A percentile compares a stretch with the other conserved stretches of the same genome.
phyloP scores from a whole-genome alignment of 2,797 vertebrate species.

The Acrocephalus scirpaceus region DNA sequence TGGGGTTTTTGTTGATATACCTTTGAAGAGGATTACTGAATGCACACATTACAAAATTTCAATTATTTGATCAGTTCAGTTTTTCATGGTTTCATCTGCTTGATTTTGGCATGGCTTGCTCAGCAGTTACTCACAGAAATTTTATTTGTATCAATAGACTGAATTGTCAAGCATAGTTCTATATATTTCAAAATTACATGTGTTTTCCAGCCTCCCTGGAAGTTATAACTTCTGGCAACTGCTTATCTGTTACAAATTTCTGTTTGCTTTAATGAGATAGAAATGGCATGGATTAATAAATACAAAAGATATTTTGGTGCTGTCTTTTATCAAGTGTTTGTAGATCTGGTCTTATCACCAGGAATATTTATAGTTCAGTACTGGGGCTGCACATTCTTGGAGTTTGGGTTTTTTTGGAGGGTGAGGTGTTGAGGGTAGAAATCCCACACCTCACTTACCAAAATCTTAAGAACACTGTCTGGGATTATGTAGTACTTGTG shows the following conservation, averaged over 20 bases:
- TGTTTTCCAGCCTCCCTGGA: not conserved
- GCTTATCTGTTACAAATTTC: not conserved
- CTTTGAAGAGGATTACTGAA: not conserved
- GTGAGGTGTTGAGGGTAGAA: not conserved
- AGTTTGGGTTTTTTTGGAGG: not conserved
- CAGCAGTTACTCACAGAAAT: not conserved
- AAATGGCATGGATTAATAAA: not conserved
- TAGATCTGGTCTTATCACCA: not conserved
- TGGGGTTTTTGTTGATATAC: not conserved
- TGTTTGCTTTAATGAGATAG: not conserved
- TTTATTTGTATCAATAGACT: not conserved
- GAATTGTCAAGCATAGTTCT: not conserved
- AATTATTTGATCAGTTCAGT: not conserved
- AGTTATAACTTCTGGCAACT: not conserved
- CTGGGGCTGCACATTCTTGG: not conserved
- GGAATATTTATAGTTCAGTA: not conserved
- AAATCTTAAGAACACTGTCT: not conserved
- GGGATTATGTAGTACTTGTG: not conserved
- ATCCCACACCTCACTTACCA: not conserved
- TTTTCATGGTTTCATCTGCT: not conserved
- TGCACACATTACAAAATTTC: not conserved
- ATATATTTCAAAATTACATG: not conserved
- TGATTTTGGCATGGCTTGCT: not conserved
- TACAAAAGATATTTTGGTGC: not conserved
- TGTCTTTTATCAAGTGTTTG: not conserved